Evolutionary conservation across 2,888 invertebrate species (phyloP), one percentile per base, ranked within the genome.

Genomic region (Lasioglossum morio): DNA sequence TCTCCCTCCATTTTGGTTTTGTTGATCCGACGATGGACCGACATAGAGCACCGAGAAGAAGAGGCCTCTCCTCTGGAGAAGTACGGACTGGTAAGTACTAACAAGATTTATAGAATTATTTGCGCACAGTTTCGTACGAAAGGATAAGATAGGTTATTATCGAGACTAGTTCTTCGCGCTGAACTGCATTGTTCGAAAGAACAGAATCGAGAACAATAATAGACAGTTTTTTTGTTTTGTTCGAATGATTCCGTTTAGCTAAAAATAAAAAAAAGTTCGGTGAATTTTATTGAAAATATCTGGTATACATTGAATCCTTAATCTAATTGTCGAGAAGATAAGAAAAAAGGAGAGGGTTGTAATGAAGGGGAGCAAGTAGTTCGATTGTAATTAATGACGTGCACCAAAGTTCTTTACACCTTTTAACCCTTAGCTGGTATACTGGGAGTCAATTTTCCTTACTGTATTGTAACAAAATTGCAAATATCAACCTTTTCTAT

Each of bases 41-140:
- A 75, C 81, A 88, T 72, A 91, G 89, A 82, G 81, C 86, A 77
- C 89, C 92, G n/a, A 89, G 87, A 74, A 91, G 92, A 84, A 89
- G 93, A 75, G 92, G 90, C 34, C 87, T 93, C n/a, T 84, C 91
- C 27, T 89, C 90, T 8, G 87, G 85, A 37, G 92, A 93, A 73
- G 74, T 84, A 57, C 88, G 84, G 63, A 79, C 91, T 87, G 93
- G 93, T 94, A 70, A 48, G 53, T 72, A 60, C 46, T 76, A n/a
- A 70, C n/a, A 14, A 40, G 14, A 40, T 70, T 70, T 70, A 14
- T 37, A n/a, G 5, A 23, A 10, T 30, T 63, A 5, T 63, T 23
- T 69, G 4, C 10, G 23, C 69, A 23, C 34, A 1, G 63, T 69
- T 69, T 23, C 23, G 10, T 23, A 12, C 10, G 69, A 4, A 23